phyloP scores from a whole-genome alignment of 2,888 invertebrate genomes.

The Graphium colonna region DNA sequence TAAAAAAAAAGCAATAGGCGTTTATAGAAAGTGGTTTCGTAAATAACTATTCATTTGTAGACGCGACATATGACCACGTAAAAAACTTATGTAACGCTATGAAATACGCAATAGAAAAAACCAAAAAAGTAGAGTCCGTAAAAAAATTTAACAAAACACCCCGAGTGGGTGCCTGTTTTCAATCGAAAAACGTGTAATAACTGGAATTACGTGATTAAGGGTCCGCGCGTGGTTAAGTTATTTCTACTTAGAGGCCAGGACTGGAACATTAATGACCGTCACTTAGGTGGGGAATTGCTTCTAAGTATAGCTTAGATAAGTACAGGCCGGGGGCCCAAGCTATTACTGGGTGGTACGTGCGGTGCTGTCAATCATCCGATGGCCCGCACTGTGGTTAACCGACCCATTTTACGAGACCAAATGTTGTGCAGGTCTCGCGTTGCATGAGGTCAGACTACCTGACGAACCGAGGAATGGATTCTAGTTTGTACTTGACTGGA shows the following conservation, averaged over 20 bases:
- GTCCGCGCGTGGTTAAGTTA: constrained; percentile 42
- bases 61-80: background rate
- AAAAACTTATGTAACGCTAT: background rate
- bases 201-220: constrained; percentile 62
- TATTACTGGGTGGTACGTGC: constrained; percentile 35
- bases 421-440: background rate
- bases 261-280: constrained; percentile 48
- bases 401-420: background rate
- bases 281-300: constrained; percentile 48
- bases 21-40: background rate
- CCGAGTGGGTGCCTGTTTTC: constrained; percentile 47
- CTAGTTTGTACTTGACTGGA: background rate
- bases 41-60: background rate
- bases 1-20: no score
- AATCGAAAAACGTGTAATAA: constrained; percentile 57
- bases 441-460: background rate
- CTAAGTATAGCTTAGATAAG: constrained; percentile 53
- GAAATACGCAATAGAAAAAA: no score
- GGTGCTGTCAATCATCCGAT: constrained; percentile 25
- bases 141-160: background rate
- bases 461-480: no score
- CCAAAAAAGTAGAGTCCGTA: background rate
- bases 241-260: constrained; percentile 54
- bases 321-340: constrained; percentile 36
- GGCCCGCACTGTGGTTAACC: constrained; percentile 3